These are phyloP conservation scores for Silurus aristotelis DNA, from an alignment of 2,797 vertebrate species.

Conservation along the genomic window DNA sequence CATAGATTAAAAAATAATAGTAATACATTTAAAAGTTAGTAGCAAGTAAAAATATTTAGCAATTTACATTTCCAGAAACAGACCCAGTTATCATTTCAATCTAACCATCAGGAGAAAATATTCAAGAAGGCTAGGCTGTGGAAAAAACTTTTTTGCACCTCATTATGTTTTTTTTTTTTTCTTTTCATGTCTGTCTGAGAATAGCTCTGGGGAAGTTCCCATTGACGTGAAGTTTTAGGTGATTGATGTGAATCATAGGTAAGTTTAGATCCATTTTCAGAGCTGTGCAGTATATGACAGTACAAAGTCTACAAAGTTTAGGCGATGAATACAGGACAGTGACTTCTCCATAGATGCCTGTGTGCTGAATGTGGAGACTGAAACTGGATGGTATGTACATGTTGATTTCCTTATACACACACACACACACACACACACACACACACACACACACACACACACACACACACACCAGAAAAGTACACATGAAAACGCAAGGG, in stretches of 20 bases:
- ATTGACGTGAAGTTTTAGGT: conserved; percentile 22
- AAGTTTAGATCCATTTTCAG: conserved; percentile 16
- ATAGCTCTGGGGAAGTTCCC: conserved; percentile 46
- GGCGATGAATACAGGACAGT: not conserved
- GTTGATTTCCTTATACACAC: not conserved
- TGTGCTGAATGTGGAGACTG: not conserved
- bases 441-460: not conserved
- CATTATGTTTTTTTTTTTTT: conserved; percentile 24
- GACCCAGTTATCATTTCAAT: not conserved
- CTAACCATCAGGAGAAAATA: conserved; percentile 1
- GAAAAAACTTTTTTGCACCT: conserved; percentile 19
- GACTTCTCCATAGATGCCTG: not conserved
- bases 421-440: not conserved
- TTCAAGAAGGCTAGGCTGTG: conserved; percentile 16
- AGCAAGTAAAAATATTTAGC: not conserved
- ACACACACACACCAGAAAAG: not conserved
- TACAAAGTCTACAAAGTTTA: not conserved
- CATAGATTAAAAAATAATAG: not conserved
- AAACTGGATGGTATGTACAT: conserved; percentile 34
- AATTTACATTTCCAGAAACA: not conserved
- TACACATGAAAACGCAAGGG: not conserved
- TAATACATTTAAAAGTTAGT: not conserved
- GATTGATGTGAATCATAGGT: conserved; percentile 35
- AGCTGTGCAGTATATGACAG: not conserved
- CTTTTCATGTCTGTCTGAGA: conserved; percentile 42